phyloP scores from a whole-genome alignment of 2,888 invertebrate genomes.

The Raillietiella orientalis region DNA sequence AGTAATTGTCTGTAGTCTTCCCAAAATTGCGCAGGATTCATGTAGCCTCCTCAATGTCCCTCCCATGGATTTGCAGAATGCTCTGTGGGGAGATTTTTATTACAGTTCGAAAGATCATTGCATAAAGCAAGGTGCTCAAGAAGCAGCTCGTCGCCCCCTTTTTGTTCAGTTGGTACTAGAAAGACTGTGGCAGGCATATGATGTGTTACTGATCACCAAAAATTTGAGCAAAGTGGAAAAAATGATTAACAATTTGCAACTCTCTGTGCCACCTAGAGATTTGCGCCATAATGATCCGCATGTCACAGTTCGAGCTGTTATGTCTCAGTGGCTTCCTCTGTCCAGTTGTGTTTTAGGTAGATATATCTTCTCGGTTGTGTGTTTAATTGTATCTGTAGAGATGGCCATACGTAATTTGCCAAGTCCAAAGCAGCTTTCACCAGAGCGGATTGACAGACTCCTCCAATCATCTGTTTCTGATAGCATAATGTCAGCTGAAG shows the following conservation, averaged over 20 bases:
- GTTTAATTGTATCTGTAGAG: constrained; percentile 14
- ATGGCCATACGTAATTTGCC: constrained; percentile 54
- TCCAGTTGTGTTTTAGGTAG: constrained; percentile 34
- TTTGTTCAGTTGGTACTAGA: constrained; percentile 74
- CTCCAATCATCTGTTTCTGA: constrained; percentile 33
- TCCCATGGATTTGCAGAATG: constrained; percentile 34
- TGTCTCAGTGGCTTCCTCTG: constrained; percentile 65
- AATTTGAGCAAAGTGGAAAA: constrained; percentile 14
- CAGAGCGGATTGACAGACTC: constrained; percentile 45
- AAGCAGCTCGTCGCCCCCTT: constrained; percentile 63
- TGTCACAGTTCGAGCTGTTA: constrained; percentile 41
- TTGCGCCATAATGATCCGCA: constrained; percentile 36
- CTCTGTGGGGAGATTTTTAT: constrained; percentile 83
- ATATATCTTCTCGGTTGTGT: background rate
- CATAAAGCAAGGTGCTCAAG: constrained; percentile 57
- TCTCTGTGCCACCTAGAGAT: constrained; percentile 36
- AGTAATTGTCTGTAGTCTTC: no score
- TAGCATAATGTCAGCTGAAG: constrained; percentile 24
- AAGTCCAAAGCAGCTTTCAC: constrained; percentile 34
- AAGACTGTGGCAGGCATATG: constrained; percentile 66
- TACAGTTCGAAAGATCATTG: constrained; percentile 49
- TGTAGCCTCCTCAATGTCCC: no score
- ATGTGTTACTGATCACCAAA: constrained; percentile 35
- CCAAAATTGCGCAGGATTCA: no score
- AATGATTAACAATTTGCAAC: constrained; percentile 36